Conservation (phyloP, 53 echinoderm and acorn worm species). For the Temnopleurus reevesii region DNA sequence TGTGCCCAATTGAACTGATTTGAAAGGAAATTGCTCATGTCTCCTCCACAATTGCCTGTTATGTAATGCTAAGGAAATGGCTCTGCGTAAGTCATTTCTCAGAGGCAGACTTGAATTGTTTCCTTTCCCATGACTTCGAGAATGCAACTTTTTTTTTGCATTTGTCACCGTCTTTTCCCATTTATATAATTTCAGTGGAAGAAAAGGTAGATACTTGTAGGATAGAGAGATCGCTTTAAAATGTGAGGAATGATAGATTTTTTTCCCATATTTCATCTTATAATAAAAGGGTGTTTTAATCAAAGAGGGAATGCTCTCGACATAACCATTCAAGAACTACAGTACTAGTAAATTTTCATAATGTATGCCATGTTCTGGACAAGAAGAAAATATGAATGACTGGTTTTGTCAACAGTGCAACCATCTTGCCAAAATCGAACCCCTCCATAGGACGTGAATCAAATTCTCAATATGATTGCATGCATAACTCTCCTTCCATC, state of each 20-base stretch:
- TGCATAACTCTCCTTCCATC: neutral
- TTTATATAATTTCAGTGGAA: too few relatives aligned
- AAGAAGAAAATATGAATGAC: neutral
- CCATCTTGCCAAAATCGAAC: neutral
- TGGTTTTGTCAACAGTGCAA: neutral
- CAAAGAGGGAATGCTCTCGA: too few relatives aligned
- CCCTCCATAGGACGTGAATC: neutral
- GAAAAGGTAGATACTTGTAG: too few relatives aligned
- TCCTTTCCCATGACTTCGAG: neutral
- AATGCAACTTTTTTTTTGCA: neutral
- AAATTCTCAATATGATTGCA: constrained; percentile 32
- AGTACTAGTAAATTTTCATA: neutral
- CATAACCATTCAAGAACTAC: too few relatives aligned
- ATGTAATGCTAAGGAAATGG: constrained; percentile 32
- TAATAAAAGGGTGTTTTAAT: too few relatives aligned
- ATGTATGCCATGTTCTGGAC: neutral
- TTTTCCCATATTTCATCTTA: too few relatives aligned
- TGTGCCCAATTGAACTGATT: neutral
- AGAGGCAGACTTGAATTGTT: neutral
- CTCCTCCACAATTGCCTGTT: neutral
- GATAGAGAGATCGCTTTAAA: too few relatives aligned
- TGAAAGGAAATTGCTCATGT: constrained; percentile 40
- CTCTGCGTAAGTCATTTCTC: neutral
- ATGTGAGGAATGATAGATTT: too few relatives aligned
- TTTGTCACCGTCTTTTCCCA: neutral